These are phyloP conservation scores for Diprion similis DNA, from an alignment of 1,140 invertebrate genomes.

Conservation along the genomic window DNA sequence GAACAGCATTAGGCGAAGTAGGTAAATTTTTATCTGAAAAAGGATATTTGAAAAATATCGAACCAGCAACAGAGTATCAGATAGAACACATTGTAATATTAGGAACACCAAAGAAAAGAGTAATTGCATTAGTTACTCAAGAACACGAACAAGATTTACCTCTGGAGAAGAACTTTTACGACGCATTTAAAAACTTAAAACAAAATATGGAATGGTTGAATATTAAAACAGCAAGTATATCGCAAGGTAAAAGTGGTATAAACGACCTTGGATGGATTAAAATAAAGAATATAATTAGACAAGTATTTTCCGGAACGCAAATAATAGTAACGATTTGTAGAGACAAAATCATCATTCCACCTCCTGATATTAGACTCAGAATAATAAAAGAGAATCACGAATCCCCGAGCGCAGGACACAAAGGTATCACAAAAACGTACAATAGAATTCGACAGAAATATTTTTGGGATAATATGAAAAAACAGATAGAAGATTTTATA, in stretches of 20 bases:
- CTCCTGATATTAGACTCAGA: neutral
- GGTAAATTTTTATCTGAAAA: no score
- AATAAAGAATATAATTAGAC: slow-evolving; percentile 6
- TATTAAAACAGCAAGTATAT: neutral
- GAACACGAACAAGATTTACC: neutral
- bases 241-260: slow-evolving; percentile 1
- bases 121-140: slow-evolving; percentile 1
- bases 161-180: neutral
- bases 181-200: neutral
- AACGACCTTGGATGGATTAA: slow-evolving; percentile 7
- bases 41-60: no score
- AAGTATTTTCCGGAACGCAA: neutral
- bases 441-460: slow-evolving; percentile 6
- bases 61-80: no score
- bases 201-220: neutral
- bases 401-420: slow-evolving; percentile 28
- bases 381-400: neutral
- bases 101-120: no score
- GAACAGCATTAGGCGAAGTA: no score
- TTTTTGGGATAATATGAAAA: slow-evolving; percentile 27
- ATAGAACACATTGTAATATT: no score
- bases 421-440: slow-evolving; percentile 29
- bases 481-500: slow-evolving; percentile 23
- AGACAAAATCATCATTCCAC: slow-evolving; percentile 16
- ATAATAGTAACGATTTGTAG: slow-evolving; percentile 21